Evolutionary conservation across 2,797 vertebrate species (phyloP).

Genomic region (Trachurus trachurus): DNA sequence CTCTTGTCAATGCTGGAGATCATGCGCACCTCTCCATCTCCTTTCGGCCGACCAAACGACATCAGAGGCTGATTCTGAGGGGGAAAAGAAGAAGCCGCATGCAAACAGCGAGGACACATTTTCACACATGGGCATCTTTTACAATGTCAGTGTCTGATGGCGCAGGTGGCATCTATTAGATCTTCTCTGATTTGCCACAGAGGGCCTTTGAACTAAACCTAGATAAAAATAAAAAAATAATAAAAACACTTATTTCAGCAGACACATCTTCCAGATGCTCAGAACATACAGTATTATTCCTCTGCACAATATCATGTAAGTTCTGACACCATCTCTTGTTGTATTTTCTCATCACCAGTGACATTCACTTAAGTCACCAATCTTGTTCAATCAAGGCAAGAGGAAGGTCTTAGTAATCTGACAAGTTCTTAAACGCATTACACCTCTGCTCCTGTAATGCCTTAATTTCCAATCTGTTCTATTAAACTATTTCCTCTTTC

Average conservation of each 20-base stretch:
- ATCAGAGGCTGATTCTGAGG: constrained; percentile 91
- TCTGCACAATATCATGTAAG: neutral
- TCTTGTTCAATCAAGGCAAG: constrained; percentile 16
- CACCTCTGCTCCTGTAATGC: neutral
- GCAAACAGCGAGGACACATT: neutral
- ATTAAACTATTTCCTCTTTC: neutral
- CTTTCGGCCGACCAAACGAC: constrained; percentile 91
- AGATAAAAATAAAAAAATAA: neutral
- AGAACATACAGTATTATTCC: neutral
- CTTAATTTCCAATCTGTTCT: constrained; percentile 3
- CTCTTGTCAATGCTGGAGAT: constrained; percentile 92
- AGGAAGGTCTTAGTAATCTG: neutral
- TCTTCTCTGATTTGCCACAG: neutral
- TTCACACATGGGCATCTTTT: neutral
- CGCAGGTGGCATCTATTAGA: neutral
- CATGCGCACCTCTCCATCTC: constrained; percentile 92
- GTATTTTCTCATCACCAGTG: constrained; percentile 12
- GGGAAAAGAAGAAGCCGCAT: neutral
- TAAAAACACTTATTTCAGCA: neutral
- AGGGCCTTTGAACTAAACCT: neutral
- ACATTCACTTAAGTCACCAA: constrained; percentile 16
- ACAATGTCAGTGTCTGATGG: neutral
- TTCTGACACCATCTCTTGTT: neutral
- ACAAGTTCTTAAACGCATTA: constrained; percentile 5
- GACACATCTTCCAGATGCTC: neutral